phyloP scores from a whole-genome alignment of 2,888 invertebrate genomes.

The Sarcophaga rosellei region DNA sequence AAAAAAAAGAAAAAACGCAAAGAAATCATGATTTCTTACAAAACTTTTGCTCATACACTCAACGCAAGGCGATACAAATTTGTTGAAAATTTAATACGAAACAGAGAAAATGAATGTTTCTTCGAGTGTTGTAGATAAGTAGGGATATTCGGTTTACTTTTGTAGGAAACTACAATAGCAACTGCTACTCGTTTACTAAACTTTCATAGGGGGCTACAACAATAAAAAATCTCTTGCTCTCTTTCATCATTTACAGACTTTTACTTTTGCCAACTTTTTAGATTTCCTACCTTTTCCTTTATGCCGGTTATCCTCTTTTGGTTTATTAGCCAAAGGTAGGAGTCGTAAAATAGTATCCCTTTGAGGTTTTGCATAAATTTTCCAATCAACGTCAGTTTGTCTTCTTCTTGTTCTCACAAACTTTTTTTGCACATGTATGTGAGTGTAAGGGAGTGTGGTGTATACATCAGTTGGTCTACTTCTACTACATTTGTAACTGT shows the following conservation, averaged over 20 bases:
- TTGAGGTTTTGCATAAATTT: constrained; percentile 71
- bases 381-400: constrained; percentile 72
- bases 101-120: no score
- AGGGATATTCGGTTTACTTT: no score
- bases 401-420: constrained; percentile 55
- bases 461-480: no score
- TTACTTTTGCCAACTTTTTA: constrained; percentile 36
- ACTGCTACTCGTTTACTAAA: background rate
- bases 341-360: constrained; percentile 61
- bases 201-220: constrained; percentile 9
- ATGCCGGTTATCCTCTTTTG: constrained; percentile 36
- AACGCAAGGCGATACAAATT: background rate
- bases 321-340: constrained; percentile 57
- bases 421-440: background rate
- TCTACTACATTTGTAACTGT: background rate
- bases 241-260: constrained; percentile 25
- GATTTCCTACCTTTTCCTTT: constrained; percentile 26
- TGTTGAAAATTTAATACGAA: no score
- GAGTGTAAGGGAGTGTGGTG: background rate
- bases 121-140: no score
- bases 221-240: background rate
- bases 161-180: background rate
- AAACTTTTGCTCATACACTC: constrained; percentile 3
- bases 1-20: background rate
- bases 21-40: background rate